A percentile compares a stretch with the other conserved stretches of the same genome.
Conservation (phyloP, 2,797 vertebrate genomes). For the Lacerta agilis region DNA sequence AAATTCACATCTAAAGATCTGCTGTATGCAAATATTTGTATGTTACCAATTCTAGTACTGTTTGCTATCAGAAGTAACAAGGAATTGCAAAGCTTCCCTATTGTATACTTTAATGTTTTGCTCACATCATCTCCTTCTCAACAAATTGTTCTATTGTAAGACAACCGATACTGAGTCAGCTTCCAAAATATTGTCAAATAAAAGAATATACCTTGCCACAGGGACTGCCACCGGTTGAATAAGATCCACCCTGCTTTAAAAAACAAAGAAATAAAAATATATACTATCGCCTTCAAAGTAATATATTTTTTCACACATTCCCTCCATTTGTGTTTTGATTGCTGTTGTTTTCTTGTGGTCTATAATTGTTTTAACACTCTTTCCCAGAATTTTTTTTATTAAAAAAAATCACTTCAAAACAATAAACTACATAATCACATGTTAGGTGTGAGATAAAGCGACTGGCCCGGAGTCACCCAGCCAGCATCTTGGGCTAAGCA, state of each 20-base stretch:
- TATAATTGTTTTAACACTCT: neutral
- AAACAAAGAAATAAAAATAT: conserved; percentile 11
- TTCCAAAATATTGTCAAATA: neutral
- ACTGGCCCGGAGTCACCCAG: too few species aligned
- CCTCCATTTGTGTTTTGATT: neutral
- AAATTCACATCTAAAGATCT: neutral
- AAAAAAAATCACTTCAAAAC: neutral
- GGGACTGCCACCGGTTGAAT: neutral
- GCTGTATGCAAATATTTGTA: neutral
- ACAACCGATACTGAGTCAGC: neutral
- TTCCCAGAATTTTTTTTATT: too few species aligned
- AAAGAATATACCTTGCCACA: conserved; percentile 10
- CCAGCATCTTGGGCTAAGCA: too few species aligned
- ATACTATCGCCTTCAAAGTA: neutral
- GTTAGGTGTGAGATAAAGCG: too few species aligned
- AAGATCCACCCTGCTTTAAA: conserved; percentile 20
- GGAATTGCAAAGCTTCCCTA: neutral
- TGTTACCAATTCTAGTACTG: neutral
- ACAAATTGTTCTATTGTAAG: neutral
- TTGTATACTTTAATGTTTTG: neutral
- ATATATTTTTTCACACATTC: neutral
- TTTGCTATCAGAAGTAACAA: neutral
- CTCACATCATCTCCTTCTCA: neutral
- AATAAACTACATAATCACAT: neutral
- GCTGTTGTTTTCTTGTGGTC: neutral